Evolutionary conservation across 1,140 invertebrate genomes (phyloP).

Genomic region (Bombus balteatus): DNA sequence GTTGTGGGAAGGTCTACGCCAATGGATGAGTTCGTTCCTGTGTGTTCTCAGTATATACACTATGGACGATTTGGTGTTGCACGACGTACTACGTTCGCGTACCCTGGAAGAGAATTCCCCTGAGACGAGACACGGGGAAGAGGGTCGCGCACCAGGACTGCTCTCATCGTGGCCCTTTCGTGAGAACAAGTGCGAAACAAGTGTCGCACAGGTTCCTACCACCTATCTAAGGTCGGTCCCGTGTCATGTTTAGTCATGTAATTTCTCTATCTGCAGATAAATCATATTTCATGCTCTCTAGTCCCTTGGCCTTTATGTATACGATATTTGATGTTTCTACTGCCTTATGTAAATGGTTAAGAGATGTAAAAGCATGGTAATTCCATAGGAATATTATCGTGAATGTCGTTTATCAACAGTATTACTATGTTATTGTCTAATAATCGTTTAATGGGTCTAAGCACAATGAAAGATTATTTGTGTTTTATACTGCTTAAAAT

Average conservation of each 20-base stretch:
- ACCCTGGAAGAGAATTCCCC: constrained; percentile 69
- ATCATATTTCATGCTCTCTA: constrained; percentile 52
- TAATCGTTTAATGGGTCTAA: not conserved
- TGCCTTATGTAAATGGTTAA: not conserved
- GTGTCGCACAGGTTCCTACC: constrained; percentile 74
- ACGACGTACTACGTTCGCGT: constrained; percentile 68
- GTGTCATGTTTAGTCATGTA: constrained; percentile 51
- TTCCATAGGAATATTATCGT: not conserved
- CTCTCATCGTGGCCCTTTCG: constrained; percentile 70
- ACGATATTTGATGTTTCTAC: not conserved
- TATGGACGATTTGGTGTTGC: constrained; percentile 58
- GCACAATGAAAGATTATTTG: too few relatives aligned
- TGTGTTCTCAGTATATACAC: constrained; percentile 43
- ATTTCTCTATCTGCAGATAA: constrained; percentile 57
- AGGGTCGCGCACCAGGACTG: constrained; percentile 66
- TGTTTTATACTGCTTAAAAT: too few relatives aligned
- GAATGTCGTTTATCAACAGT: not conserved
- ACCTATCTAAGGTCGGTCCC: constrained; percentile 26
- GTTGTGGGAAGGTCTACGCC: constrained; percentile 51
- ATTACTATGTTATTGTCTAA: not conserved
- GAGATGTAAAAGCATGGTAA: not conserved
- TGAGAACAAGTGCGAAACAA: constrained; percentile 82
- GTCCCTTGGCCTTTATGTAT: not conserved
- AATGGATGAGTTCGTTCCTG: constrained; percentile 37
- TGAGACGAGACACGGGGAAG: constrained; percentile 67